A percentile compares a stretch with the other conserved stretches of the same genome.
These are phyloP conservation scores for Aldabrachelys gigantea DNA, from an alignment of 2,113 vertebrate genomes.

Conservation along the genomic window DNA sequence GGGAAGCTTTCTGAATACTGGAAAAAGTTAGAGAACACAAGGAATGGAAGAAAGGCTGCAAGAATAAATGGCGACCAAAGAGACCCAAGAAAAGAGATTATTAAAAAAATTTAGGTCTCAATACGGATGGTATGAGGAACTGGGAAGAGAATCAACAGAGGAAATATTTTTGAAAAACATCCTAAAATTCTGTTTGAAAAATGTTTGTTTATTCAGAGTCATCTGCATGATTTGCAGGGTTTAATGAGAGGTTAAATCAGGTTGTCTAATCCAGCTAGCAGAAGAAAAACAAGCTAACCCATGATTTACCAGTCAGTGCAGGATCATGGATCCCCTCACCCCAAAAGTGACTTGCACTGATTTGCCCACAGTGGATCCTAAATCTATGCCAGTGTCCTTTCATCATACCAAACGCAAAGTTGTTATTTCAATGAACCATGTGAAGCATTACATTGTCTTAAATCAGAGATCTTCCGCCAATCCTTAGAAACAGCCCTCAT, in stretches of 20 bases:
- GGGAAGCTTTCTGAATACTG: background rate
- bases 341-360: background rate
- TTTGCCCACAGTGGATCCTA: background rate
- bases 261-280: background rate
- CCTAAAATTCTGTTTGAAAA: background rate
- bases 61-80: rapidly evolving
- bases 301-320: background rate
- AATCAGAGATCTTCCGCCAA: no score
- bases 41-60: background rate
- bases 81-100: rapidly evolving
- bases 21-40: rapidly evolving
- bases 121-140: no score
- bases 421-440: background rate
- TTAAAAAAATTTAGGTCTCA: background rate
- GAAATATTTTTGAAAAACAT: background rate
- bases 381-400: background rate
- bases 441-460: background rate
- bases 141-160: background rate
- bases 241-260: background rate
- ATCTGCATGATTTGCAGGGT: background rate
- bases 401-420: background rate
- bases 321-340: background rate
- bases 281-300: background rate
- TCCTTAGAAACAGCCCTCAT: no score
- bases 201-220: background rate